These are phyloP conservation scores for Himantopus leucocephalus DNA, from an alignment of 2,113 vertebrate genomes.

Conservation along the genomic window DNA sequence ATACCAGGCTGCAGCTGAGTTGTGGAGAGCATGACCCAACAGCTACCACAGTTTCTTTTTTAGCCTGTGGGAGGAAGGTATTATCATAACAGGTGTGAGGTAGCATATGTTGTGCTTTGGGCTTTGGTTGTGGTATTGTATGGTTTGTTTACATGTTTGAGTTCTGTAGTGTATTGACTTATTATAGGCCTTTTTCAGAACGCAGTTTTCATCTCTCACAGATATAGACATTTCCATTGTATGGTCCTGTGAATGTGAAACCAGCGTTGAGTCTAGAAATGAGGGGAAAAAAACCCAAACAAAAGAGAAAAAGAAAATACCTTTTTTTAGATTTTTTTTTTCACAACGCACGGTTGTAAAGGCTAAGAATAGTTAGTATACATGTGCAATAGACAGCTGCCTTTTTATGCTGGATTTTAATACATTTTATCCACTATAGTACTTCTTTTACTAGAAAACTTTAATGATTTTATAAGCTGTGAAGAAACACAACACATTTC, in stretches of 20 bases:
- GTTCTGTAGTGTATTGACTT: background rate
- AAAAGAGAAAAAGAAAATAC: background rate
- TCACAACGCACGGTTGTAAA: background rate
- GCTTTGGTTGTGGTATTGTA: slow-evolving; percentile 35
- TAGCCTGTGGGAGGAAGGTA: slow-evolving; percentile 58
- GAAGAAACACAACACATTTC: background rate
- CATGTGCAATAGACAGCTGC: background rate
- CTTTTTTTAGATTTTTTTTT: background rate
- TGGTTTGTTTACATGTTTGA: slow-evolving; percentile 56
- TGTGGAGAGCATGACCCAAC: background rate
- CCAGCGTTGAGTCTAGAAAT: slow-evolving; percentile 1
- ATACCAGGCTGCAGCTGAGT: background rate
- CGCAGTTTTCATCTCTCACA: background rate
- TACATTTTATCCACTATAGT: background rate
- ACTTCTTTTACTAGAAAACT: background rate
- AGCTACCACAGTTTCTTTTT: slow-evolving; percentile 33
- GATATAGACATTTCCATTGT: background rate
- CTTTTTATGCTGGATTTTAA: background rate
- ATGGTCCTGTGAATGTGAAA: background rate
- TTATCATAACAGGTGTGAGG: slow-evolving; percentile 66
- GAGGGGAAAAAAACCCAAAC: background rate
- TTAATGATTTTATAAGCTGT: background rate
- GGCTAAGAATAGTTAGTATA: background rate
- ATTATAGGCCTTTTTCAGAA: slow-evolving; percentile 13
- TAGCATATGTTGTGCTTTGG: slow-evolving; percentile 34